Percentiles rank a stretch among this genome's conserved stretches.
Evolutionary conservation across 2,888 invertebrate species (phyloP).

Genomic region (Drosophila helvetica): DNA sequence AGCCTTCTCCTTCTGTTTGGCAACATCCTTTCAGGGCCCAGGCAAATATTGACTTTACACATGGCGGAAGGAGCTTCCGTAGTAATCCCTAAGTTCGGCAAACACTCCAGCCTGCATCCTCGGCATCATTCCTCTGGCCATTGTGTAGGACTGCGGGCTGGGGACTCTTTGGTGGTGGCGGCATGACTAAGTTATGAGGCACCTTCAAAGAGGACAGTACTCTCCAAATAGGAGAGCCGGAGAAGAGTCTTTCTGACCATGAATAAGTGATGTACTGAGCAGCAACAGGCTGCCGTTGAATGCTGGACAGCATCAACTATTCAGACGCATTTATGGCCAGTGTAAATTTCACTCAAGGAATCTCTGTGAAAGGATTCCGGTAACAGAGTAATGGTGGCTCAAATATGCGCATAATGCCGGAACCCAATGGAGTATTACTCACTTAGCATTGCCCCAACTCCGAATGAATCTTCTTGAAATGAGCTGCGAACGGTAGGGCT

Average conservation of each 20-base stretch:
- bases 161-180: constrained; percentile 14
- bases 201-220: constrained; percentile 31
- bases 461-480: constrained; percentile 16
- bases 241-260: constrained; percentile 20
- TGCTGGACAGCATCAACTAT: constrained; percentile 32
- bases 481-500: constrained; percentile 24
- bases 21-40: constrained; percentile 19
- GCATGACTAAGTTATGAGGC: constrained; percentile 67
- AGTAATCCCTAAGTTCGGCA: constrained; percentile 32
- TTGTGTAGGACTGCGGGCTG: not conserved
- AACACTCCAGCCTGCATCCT: constrained; percentile 10
- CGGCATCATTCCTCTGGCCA: not conserved
- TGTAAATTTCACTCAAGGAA: constrained; percentile 28
- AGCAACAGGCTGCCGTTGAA: constrained; percentile 45
- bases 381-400: constrained; percentile 50
- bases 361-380: constrained; percentile 32
- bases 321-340: constrained; percentile 38
- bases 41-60: constrained; percentile 47
- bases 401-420: constrained; percentile 63
- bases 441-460: constrained; percentile 7
- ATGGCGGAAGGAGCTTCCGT: constrained; percentile 19
- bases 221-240: not conserved
- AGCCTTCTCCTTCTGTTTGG: constrained; percentile 18
- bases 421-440: constrained; percentile 28
- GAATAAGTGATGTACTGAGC: constrained; percentile 40